A percentile compares a stretch with the other conserved stretches of the same genome.
These are phyloP conservation scores for Spodoptera exigua DNA, from an alignment of 2,888 invertebrate genomes.

Conservation along the genomic window DNA sequence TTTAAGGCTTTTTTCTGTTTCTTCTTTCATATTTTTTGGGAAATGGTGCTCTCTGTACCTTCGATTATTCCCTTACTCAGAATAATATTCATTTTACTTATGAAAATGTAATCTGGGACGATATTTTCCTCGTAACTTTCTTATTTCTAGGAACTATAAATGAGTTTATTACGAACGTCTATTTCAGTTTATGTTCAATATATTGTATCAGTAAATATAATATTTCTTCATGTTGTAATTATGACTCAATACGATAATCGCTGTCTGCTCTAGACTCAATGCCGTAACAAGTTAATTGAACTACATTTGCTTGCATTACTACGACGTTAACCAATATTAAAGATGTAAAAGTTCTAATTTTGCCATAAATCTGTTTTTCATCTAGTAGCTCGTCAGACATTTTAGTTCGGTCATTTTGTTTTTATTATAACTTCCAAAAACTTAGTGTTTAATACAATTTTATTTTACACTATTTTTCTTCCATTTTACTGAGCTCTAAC, in stretches of 20 bases:
- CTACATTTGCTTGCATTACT: too few relatives aligned
- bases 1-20: slow-evolving; percentile 16
- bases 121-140: neutral
- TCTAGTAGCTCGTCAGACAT: too few relatives aligned
- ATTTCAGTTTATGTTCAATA: neutral
- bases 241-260: too few relatives aligned
- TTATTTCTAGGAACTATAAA: too few relatives aligned
- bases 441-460: slow-evolving; percentile 60
- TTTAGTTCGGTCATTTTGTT: neutral
- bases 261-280: too few relatives aligned
- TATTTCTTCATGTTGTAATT: too few relatives aligned
- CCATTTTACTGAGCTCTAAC: slow-evolving; percentile 3
- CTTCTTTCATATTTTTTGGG: neutral
- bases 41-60: neutral
- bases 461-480: slow-evolving; percentile 58
- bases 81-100: too few relatives aligned
- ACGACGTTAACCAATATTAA: too few relatives aligned
- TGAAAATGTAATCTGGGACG: neutral
- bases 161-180: too few relatives aligned
- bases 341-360: too few relatives aligned
- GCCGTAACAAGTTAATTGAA: too few relatives aligned
- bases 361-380: too few relatives aligned
- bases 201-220: neutral
- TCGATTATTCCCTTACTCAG: neutral
- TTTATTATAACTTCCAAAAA: slow-evolving; percentile 35